A percentile compares a stretch with the other conserved stretches of the same genome.
Conservation (phyloP, 1,140 invertebrate species). For the Lasioglossum baleicum region DNA sequence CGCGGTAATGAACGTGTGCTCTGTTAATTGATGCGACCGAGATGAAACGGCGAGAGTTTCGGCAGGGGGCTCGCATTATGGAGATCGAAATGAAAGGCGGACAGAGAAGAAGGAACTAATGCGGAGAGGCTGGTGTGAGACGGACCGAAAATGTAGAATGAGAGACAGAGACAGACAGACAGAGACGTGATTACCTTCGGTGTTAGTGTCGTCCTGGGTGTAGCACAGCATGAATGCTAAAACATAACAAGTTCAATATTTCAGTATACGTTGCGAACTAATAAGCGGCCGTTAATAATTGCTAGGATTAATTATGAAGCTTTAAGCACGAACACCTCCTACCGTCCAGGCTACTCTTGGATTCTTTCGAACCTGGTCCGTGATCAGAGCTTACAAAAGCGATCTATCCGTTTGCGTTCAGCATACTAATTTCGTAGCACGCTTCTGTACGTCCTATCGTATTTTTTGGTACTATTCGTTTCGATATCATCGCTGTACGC, state of each 20-base stretch:
- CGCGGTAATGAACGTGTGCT: slow-evolving; percentile 47
- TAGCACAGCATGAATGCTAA: slow-evolving; percentile 95
- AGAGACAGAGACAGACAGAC: slow-evolving; percentile 46
- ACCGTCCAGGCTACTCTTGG: slow-evolving; percentile 26
- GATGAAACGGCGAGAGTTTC: slow-evolving; percentile 25
- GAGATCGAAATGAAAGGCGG: slow-evolving; percentile 15
- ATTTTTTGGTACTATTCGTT: background rate
- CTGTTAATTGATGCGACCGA: slow-evolving; percentile 53
- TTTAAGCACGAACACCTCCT: slow-evolving; percentile 57
- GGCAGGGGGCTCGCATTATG: slow-evolving; percentile 16
- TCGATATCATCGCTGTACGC: background rate
- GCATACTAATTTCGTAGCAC: background rate
- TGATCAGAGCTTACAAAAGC: background rate
- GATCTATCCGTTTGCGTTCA: background rate
- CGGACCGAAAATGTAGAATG: background rate
- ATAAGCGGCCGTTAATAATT: slow-evolving; percentile 73
- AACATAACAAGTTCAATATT: slow-evolving; percentile 82
- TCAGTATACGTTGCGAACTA: slow-evolving; percentile 67
- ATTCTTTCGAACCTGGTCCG: slow-evolving; percentile 1
- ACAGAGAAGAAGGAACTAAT: slow-evolving; percentile 16
- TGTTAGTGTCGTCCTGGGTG: slow-evolving; percentile 92
- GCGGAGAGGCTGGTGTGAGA: background rate
- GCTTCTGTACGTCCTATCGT: background rate
- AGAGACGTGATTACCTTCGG: slow-evolving; percentile 86
- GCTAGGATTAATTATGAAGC: slow-evolving; percentile 70